Base-by-base conservation (phyloP, 2,113 vertebrate genomes). In the Spilogale gracilis region DNA sequence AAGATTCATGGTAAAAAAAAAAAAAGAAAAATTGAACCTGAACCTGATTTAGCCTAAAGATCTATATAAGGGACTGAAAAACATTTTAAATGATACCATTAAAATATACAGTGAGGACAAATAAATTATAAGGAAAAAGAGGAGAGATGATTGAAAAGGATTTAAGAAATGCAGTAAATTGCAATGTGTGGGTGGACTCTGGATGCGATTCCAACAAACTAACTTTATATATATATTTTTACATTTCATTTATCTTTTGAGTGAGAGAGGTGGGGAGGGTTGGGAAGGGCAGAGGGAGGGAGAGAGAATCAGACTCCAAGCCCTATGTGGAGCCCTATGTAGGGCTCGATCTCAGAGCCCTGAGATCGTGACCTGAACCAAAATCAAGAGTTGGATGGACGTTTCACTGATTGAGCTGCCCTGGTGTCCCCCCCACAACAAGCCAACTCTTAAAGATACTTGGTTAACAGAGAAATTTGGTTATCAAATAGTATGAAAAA, bases 401-500 rank as follows among this genome's bases (percentile, higher is more conserved):
- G 16, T 8, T 17, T 78, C 25, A 78, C 74, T 30, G 23, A 78
- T 14, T 78, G 74, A 78, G 74, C 74, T 14, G 16, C 25, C 14
- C 45, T 30, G 74, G 25, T 50, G 3, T 13, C 67, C 18, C 18
- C n/a, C 67, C 21, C 60, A 3, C 60, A 48, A 48, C 3, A 94
- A 80, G 87, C 6, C 9, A 27, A 1, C 17, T 90, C 5, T 84
- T 89, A 56, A 84, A 90, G n/a, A 91, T 14, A 20, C 23, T 83
- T 56, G 38, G 74, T 80, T 83, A 84, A 87, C 71, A 82, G 23
- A 52, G 71, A 65, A 69, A 88, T 79, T 83, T 93, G 63, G 9
- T n/a, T 86, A 56, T 91, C 91, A 86, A 43, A 71, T 84, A 21
- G 71, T 52, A 79, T 43, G 78, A 94, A 69, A 89, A 88, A 89